Evolutionary conservation across 2,797 vertebrate genomes (phyloP).

Genomic region (Mormyrus hasselquistii): DNA sequence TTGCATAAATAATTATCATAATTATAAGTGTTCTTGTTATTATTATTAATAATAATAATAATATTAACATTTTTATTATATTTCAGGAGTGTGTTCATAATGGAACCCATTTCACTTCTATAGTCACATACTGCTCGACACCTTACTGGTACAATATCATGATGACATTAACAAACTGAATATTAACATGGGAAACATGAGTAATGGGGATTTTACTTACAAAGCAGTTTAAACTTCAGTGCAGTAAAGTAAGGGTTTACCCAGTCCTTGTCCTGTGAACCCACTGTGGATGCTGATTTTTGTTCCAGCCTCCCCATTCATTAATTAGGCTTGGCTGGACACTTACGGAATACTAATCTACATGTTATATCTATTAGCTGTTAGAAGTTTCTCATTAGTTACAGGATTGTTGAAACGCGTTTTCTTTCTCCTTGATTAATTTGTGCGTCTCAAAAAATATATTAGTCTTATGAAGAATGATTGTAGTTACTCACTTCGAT

Average conservation of each 20-base stretch:
- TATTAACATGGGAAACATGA: background rate
- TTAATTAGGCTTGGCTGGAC: background rate
- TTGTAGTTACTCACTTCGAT: background rate
- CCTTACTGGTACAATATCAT: background rate
- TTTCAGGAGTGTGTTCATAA: background rate
- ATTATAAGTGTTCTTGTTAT: background rate
- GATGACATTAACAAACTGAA: background rate
- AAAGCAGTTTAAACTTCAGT: background rate
- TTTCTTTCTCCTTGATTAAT: background rate
- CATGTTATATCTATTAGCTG: background rate
- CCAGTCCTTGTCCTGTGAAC: conserved; percentile 8
- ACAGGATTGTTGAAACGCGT: background rate
- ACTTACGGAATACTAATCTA: background rate
- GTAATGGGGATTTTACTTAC: background rate
- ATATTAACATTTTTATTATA: background rate
- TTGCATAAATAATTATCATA: background rate
- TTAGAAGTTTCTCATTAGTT: background rate
- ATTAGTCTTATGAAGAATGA: background rate
- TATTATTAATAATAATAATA: background rate
- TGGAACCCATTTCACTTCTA: background rate
- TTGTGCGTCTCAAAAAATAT: background rate
- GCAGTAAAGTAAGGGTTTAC: background rate
- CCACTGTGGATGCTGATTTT: background rate
- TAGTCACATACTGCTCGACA: background rate
- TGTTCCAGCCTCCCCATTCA: background rate